Conservation (phyloP, 92 coral and sea anemone species). For the Pocillopora grandis region DNA sequence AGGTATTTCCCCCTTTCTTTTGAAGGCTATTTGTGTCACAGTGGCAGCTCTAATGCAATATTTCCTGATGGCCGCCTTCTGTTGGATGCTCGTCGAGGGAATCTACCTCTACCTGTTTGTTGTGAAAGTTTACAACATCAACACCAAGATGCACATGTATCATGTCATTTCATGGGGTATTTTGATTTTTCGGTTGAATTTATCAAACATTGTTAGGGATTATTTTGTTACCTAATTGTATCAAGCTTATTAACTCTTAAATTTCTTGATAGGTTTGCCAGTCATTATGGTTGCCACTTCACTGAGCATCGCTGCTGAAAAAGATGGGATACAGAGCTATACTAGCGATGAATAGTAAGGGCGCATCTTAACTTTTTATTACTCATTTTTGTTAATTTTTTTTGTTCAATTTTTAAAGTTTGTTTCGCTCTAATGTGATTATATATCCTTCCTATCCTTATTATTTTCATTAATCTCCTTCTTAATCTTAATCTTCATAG, state of each 20-base stretch:
- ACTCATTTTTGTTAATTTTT: too few relatives aligned
- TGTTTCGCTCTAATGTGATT: too few relatives aligned
- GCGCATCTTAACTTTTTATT: too few relatives aligned
- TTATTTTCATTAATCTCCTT: too few relatives aligned
- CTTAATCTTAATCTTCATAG: too few relatives aligned
- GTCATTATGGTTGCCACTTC: neutral
- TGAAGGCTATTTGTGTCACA: neutral
- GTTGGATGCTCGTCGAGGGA: conserved; percentile 18
- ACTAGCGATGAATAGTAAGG: too few relatives aligned
- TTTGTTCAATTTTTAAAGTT: too few relatives aligned
- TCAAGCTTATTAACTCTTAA: neutral
- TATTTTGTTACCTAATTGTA: neutral
- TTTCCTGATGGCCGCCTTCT: conserved; percentile 14
- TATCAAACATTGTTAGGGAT: neutral
- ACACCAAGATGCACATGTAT: neutral
- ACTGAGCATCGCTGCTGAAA: conserved; percentile 6
- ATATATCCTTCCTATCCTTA: too few relatives aligned
- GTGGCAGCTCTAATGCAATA: conserved; percentile 6
- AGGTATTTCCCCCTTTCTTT: neutral
- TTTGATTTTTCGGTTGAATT: neutral
- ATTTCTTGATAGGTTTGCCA: neutral
- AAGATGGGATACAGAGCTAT: neutral
- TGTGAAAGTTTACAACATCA: conserved; percentile 20
- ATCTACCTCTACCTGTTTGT: conserved; percentile 6
- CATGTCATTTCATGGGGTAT: neutral